These are phyloP conservation scores for Andrena minutula DNA, from an alignment of 2,888 invertebrate species.

Conservation along the genomic window DNA sequence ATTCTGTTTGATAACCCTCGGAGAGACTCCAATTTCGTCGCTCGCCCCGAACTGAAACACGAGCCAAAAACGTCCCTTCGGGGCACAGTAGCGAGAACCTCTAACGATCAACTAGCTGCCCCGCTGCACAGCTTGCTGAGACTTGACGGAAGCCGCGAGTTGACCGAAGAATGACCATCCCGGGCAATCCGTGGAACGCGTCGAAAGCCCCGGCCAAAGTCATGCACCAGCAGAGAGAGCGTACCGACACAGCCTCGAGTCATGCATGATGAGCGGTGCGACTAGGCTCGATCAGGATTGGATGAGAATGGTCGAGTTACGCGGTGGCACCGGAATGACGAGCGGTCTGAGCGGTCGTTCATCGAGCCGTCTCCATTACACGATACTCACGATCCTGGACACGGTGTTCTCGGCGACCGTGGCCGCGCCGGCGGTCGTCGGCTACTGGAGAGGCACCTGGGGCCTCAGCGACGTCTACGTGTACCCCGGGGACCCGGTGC, in stretches of 20 bases:
- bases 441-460: slow-evolving; percentile 96
- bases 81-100: too few species aligned
- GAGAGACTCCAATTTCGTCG: too few species aligned
- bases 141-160: slow-evolving; percentile 2
- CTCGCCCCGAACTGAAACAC: too few species aligned
- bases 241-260: slow-evolving; percentile 48
- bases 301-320: slow-evolving; percentile 85
- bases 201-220: slow-evolving; percentile 34
- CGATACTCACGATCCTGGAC: slow-evolving; percentile 90
- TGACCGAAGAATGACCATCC: slow-evolving; percentile 31
- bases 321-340: slow-evolving; percentile 89
- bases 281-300: slow-evolving; percentile 72
- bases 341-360: slow-evolving; percentile 87
- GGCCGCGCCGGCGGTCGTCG: slow-evolving; percentile 93
- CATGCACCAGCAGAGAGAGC: slow-evolving; percentile 40
- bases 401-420: slow-evolving; percentile 90
- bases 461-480: slow-evolving; percentile 91
- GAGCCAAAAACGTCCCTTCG: too few species aligned
- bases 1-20: too few species aligned
- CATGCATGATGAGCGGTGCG: slow-evolving; percentile 73
- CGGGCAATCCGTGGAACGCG: slow-evolving; percentile 17
- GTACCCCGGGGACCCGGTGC: slow-evolving; percentile 87
- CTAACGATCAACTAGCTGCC: too few species aligned
- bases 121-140: not conserved
- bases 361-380: slow-evolving; percentile 82